phyloP scores from a whole-genome alignment of 1,140 invertebrate genomes.

The Heliconius himera region DNA sequence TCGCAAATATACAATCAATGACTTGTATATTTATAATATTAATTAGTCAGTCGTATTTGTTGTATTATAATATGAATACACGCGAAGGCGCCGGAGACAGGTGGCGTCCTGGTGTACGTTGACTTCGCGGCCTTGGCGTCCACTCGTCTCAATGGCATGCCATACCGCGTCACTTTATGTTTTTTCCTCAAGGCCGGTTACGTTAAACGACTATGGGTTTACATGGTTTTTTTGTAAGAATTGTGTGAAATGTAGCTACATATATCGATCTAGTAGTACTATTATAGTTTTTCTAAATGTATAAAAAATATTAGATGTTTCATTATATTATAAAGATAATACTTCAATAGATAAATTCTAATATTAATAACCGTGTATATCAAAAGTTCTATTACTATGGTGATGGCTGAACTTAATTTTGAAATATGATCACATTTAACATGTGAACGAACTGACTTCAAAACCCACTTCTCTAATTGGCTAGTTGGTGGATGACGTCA shows the following conservation, averaged over 20 bases:
- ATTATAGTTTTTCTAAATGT: too few relatives aligned
- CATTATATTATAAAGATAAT: too few relatives aligned
- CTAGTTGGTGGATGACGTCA: conserved; percentile 69
- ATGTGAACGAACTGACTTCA: conserved; percentile 56
- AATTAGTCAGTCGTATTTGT: background rate
- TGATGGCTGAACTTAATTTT: conserved; percentile 35
- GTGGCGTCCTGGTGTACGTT: conserved; percentile 66
- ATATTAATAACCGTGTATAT: background rate
- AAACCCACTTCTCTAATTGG: conserved; percentile 69
- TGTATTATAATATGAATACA: conserved; percentile 25
- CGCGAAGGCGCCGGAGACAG: conserved; percentile 52
- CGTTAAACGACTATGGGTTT: conserved; percentile 32
- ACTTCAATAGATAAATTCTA: background rate
- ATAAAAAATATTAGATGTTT: too few relatives aligned
- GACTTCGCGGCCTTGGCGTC: conserved; percentile 71
- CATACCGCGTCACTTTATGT: conserved; percentile 54
- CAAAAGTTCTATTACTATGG: conserved; percentile 1
- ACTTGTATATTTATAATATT: background rate
- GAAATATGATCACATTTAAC: conserved; percentile 32
- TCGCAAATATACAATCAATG: background rate
- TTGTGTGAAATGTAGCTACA: background rate
- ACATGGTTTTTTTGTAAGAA: background rate
- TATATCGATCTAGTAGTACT: background rate
- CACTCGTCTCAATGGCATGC: conserved; percentile 64
- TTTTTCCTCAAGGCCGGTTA: conserved; percentile 65